Percentiles rank a stretch among this genome's conserved stretches.
Conservation (phyloP, 1,140 invertebrate species). For the Anastrepha ludens region DNA sequence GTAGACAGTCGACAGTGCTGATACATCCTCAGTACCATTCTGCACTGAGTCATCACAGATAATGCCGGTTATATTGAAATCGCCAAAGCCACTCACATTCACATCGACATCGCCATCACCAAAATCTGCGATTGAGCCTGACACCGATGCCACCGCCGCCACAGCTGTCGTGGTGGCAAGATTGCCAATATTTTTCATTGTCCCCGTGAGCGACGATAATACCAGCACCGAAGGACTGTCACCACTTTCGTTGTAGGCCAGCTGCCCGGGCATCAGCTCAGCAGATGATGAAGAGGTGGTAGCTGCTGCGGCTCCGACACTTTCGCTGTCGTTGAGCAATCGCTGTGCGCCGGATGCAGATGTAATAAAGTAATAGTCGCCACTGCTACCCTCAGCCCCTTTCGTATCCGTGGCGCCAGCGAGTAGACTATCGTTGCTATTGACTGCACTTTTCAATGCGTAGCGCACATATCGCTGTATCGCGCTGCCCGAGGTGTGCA, state of each 20-base stretch:
- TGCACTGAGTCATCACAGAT: slow-evolving; percentile 11
- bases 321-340: slow-evolving; percentile 53
- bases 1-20: slow-evolving; percentile 72
- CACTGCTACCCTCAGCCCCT: background rate
- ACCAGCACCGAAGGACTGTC: background rate
- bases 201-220: slow-evolving; percentile 10
- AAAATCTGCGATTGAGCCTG: background rate
- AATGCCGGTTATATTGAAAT: slow-evolving; percentile 8
- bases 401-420: background rate
- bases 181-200: slow-evolving; percentile 52
- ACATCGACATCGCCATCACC: background rate
- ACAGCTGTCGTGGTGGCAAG: background rate
- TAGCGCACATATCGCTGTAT: background rate
- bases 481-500: slow-evolving; percentile 34
- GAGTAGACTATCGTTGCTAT: background rate
- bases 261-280: background rate
- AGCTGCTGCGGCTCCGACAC: background rate
- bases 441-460: background rate
- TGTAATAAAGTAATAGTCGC: slow-evolving; percentile 56
- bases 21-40: slow-evolving; percentile 59
- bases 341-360: slow-evolving; percentile 37
- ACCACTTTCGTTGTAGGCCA: background rate
- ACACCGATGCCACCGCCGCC: background rate
- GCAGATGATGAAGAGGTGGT: background rate
- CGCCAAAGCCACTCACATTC: background rate